Evolutionary conservation across 2,113 vertebrate species (phyloP).

Genomic region (Typhlomys cinereus): DNA sequence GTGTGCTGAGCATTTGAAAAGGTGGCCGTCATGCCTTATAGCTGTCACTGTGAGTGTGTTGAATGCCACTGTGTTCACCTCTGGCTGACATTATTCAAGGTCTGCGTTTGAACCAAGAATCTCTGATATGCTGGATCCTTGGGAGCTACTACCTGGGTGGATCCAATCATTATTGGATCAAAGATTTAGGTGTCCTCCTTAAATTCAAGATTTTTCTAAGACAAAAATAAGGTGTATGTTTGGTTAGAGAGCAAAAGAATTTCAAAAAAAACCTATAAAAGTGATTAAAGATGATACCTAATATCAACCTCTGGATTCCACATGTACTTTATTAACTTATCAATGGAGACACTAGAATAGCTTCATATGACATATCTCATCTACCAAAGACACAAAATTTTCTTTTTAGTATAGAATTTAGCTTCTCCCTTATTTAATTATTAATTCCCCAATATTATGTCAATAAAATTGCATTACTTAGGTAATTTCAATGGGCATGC

Average conservation of each 20-base stretch:
- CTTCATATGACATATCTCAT: background rate
- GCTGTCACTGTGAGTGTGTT: background rate
- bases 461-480: background rate
- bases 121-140: too few species aligned
- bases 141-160: fast-evolving
- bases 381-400: background rate
- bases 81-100: fast-evolving
- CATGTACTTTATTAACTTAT: background rate
- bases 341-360: background rate
- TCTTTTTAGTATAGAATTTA: background rate
- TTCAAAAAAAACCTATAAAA: too few species aligned
- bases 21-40: too few species aligned
- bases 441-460: background rate
- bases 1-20: background rate
- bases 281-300: too few species aligned
- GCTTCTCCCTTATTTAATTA: background rate
- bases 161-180: background rate
- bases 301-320: too few species aligned
- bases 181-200: background rate
- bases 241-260: too few species aligned
- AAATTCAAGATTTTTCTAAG: background rate
- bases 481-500: too few species aligned
- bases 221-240: too few species aligned
- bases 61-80: too few species aligned
- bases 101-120: background rate